Conservation (phyloP, 2,113 vertebrate species). For the Dolichallabes microphthalmus region DNA sequence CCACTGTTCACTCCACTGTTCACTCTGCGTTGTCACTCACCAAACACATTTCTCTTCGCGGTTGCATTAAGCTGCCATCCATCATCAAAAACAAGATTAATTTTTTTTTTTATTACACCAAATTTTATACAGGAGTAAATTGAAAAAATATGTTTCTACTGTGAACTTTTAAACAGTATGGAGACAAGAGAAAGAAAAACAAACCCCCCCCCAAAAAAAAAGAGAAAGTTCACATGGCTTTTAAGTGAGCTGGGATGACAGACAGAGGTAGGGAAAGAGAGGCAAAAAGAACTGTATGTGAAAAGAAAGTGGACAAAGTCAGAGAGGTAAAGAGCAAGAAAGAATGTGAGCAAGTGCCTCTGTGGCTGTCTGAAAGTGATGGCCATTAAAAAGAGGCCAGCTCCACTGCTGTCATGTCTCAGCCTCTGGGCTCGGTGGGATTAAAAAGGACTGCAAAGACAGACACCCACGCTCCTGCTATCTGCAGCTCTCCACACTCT, state of each 20-base stretch:
- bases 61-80: background rate
- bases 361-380: slow-evolving; percentile 44
- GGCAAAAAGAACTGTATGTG: background rate
- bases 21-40: background rate
- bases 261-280: background rate
- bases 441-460: background rate
- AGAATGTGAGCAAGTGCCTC: slow-evolving; percentile 12
- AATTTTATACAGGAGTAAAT: background rate
- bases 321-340: slow-evolving; percentile 5
- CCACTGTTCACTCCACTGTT: background rate
- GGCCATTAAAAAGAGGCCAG: slow-evolving; percentile 41
- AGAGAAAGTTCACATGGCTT: background rate
- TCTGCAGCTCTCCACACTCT: slow-evolving; percentile 11
- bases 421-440: slow-evolving; percentile 28
- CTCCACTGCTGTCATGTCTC: slow-evolving; percentile 44
- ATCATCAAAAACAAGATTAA: background rate
- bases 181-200: background rate
- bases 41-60: background rate
- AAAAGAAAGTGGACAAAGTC: background rate
- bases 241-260: background rate
- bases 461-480: slow-evolving; percentile 8
- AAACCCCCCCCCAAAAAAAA: background rate
- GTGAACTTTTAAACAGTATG: background rate
- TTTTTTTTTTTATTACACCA: background rate
- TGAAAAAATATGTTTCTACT: background rate